phyloP scores from a whole-genome alignment of 2,888 invertebrate genomes.

The Amblyjoppa fuscipennis region DNA sequence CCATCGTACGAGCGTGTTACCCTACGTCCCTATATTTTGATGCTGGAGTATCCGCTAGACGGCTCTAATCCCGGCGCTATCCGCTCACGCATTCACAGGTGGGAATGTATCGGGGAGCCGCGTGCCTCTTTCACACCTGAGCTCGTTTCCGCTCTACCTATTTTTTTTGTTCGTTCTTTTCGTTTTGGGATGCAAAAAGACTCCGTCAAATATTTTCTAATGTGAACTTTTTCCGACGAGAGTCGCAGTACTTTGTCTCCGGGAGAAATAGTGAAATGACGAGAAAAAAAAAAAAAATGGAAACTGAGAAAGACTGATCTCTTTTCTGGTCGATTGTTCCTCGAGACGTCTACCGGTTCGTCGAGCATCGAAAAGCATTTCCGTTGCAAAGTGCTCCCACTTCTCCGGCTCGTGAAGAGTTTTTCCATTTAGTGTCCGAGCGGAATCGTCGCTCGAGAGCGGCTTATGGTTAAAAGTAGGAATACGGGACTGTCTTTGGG shows the following conservation, averaged over 20 bases:
- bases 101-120: conserved; percentile 1
- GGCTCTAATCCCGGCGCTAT: conserved; percentile 48
- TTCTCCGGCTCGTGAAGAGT: conserved; percentile 18
- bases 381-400: conserved; percentile 35
- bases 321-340: conserved; percentile 17
- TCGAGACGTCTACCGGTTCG: conserved; percentile 1
- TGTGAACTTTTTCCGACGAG: not conserved
- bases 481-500: not conserved
- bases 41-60: conserved; percentile 15
- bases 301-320: not conserved
- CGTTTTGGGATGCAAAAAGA: conserved; percentile 1
- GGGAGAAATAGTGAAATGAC: not conserved
- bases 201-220: not conserved
- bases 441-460: not conserved
- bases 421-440: conserved; percentile 28
- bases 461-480: not conserved
- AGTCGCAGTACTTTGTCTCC: not conserved
- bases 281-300: not conserved
- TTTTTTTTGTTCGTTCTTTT: conserved; percentile 22
- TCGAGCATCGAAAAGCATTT: conserved; percentile 37
- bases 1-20: conserved; percentile 14
- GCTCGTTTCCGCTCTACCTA: conserved; percentile 4
- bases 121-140: conserved; percentile 51
- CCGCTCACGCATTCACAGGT: conserved; percentile 30
- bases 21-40: conserved; percentile 39